Base-by-base conservation (phyloP, 2,113 vertebrate genomes). In the Tragulus kanchil region DNA sequence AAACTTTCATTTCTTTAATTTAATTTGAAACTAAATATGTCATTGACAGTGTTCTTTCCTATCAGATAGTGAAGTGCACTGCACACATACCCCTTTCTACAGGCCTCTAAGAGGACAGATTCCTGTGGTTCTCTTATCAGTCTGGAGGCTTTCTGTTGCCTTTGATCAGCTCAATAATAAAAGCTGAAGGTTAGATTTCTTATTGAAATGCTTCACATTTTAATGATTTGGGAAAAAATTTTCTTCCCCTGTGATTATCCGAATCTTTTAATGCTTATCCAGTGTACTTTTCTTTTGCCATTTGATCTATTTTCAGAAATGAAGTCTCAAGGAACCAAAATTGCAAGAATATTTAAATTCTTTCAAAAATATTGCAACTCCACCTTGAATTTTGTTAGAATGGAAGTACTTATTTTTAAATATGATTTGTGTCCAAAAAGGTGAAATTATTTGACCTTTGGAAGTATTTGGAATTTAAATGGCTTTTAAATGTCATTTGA, bases 181-280 rank as follows among this genome's bases (percentile, higher is more conserved):
- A 94, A 92, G 23, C 77, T 84, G 92, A 31, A 90, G 78, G 61
- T 89, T 96, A 75, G 87, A 94, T 97, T 97, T 92, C 93, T 97
- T 61, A 59, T 58, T 85, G 75, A 97, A 96, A 62, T 96, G 65
- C 48, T 97, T 73, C 52, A 90, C n/a, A 89, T 96, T 82, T 97
- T 90, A 86, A n/a, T 97, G 94, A 95, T 73, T 82, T 92, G 28
- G 28, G 61, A 52, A 97, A 85, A 79, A 89, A 62, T 96, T 90
- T 94, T 67, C 96, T 96, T 97, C 89, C 97, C 52, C 96, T 81
- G n/a, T 95, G 86, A 89, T 97, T 97, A 77, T 96, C 64, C 65
- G 4, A 48, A 81, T 94, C 45, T 93, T 98, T 96, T 97, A 94
- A 93, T 81, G 62, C 19, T 61, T 77, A 59, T 69, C 62, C 13